A percentile compares a stretch with the other conserved stretches of the same genome.
Conservation (phyloP, 2,797 vertebrate genomes). For the Thripadectes ignobilis region DNA sequence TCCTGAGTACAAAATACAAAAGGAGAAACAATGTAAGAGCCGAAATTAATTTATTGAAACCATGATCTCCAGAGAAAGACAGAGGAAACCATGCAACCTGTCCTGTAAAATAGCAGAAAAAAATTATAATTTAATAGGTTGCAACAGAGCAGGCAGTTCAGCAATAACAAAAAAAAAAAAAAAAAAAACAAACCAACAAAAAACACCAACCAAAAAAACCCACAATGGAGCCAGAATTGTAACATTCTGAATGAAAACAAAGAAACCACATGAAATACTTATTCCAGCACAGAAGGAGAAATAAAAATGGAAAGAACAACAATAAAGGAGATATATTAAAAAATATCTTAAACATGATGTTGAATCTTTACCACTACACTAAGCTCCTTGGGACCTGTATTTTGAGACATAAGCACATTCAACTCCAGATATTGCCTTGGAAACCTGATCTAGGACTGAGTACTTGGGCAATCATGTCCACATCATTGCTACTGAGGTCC, state of each 20-base stretch:
- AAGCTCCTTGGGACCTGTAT: background rate
- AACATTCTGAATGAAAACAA: slow-evolving; percentile 11
- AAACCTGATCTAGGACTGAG: background rate
- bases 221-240: background rate
- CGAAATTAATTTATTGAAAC: slow-evolving; percentile 67
- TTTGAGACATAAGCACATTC: background rate
- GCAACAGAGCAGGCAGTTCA: slow-evolving; percentile 63
- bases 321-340: background rate
- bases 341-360: background rate
- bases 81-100: slow-evolving; percentile 54
- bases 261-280: slow-evolving; percentile 25
- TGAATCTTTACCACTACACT: background rate
- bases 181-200: background rate
- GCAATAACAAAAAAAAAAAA: background rate
- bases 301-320: background rate
- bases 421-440: slow-evolving; percentile 28
- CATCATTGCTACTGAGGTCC: background rate
- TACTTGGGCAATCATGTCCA: background rate
- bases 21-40: slow-evolving; percentile 15
- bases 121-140: slow-evolving; percentile 41
- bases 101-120: background rate
- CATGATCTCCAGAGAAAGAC: slow-evolving; percentile 61
- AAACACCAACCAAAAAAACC: no score
- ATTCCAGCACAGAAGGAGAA: background rate
- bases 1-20: slow-evolving; percentile 53